Evolutionary conservation across 2,888 invertebrate species (phyloP).

Genomic region (Lepidochrysops patricia): DNA sequence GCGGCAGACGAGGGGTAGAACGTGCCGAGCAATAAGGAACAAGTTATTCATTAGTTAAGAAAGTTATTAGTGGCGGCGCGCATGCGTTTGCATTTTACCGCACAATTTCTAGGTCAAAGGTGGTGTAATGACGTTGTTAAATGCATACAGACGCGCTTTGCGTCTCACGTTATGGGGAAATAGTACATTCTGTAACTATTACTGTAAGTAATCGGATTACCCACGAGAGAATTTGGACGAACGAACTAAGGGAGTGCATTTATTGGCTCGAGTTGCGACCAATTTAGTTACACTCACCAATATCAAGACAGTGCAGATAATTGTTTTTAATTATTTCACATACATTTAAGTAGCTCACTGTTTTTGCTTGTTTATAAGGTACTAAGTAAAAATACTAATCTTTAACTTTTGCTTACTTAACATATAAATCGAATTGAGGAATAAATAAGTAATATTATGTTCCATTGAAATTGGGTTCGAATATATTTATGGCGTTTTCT

Average conservation of each 20-base stretch:
- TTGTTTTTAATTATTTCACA: no score
- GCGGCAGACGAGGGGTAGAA: constrained; percentile 46
- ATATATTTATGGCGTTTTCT: neutral
- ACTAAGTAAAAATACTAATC: no score
- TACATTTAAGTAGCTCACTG: no score
- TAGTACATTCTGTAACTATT: no score
- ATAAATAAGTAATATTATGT: constrained; percentile 7
- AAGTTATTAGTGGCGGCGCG: constrained; percentile 59
- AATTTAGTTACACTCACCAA: no score
- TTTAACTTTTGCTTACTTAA: neutral
- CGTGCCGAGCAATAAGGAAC: constrained; percentile 67
- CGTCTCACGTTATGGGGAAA: no score
- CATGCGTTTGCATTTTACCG: constrained; percentile 59
- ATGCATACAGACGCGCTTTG: constrained; percentile 1
- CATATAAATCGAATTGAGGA: neutral
- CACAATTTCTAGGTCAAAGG: constrained; percentile 46
- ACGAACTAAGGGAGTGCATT: no score
- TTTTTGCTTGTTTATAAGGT: no score
- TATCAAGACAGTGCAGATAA: neutral
- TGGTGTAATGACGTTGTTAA: constrained; percentile 20
- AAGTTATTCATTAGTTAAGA: constrained; percentile 69
- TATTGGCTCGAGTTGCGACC: no score
- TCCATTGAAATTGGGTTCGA: neutral
- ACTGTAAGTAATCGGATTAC: no score
- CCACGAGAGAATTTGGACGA: no score